Base-by-base conservation (phyloP, 2,888 invertebrate genomes). In the Caenorhabditis virilis region DNA sequence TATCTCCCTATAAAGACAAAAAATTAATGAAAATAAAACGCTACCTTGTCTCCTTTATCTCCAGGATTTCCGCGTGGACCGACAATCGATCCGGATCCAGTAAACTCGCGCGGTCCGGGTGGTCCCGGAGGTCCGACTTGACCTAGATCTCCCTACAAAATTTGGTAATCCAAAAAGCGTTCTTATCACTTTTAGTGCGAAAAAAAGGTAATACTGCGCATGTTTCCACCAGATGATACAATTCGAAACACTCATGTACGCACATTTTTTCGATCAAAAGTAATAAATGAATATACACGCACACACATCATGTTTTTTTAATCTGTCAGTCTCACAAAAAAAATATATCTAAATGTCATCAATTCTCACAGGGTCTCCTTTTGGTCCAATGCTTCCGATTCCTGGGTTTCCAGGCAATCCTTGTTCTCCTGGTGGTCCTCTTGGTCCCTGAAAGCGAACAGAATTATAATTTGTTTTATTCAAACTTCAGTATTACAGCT, bases 41-140 rank as follows among this genome's bases (percentile, higher is more conserved):
- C 60, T 57, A 80, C 80, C 78, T 80, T 80, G 56, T 61, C 65
- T 63, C 80, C 80, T 66, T 80, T 80, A 38, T 77, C 74, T 57
- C 80, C 80, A 39, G 74, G 46, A 43, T 70, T 51, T 43, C 80
- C 80, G 26, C 75, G 73, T 35, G 80, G 80, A 30, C 80, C 80
- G 43, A 80, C 74, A 66, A 80, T 76, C 41, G 77, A 74, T 30
- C 76, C 78, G 45, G 70, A 68, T 41, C 78, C 78, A 47, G 78
- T 76, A 60, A 79, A 79, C 61, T 78, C 79, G 61, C 77, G 72
- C 42, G 78, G 77, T 27, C 83, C 83, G 5, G 81, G 81, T 1
- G 85, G 82, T 50, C 91, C 88, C 41, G 77, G 78, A 35, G 71
- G 72, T 35, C 83, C 83, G 23, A 72, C 68, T 18, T 62, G 65